Base-by-base conservation (phyloP, 1,140 invertebrate genomes). In the Zaprionus capensis region DNA sequence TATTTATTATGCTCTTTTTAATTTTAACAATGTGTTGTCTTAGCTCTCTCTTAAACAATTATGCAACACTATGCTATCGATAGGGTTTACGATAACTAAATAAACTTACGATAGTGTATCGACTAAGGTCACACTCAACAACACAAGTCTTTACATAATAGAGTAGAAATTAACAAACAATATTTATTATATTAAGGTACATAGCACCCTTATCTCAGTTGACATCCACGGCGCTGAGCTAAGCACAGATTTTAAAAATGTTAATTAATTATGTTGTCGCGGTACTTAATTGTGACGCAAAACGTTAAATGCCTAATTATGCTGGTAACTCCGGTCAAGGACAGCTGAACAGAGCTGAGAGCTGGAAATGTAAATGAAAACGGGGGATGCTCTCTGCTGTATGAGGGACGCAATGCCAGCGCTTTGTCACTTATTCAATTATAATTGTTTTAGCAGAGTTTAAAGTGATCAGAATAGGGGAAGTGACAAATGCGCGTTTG, bases 281-380 rank as follows among this genome's bases (percentile, higher is more conserved):
- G 44, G 61, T 77, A 55, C 51, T 65, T 65, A 86, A 86, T 82
- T 76, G 80, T 86, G 76, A 58, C 79, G 66, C 66, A 82, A 78
- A 80, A 66, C 71, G 83, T 74, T 86, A 87, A 86, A 86, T 74
- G 61, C 66, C 71, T 80, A 87, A 87, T 87, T 86, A 87, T 87
- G 77, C 80, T 77, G 83, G 80, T 76, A 78, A 87, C 77, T 80
- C 51, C 61, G 77, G 83, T 61, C 76, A 79, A 69, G 66, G 71
- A 71, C 58, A 61, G 51, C 12, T 41, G 61, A 26, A 24, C 49
- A 22, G 22, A 22, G 22, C 22, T 22, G 22, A 53, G 49, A 17
- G 22, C 38, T 22, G 49, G 49, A 31, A 31, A 31, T 28, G 28
- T 5, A 28, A 28, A 28, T 28, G 61, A 65, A 59, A 78, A n/a